Evolutionary conservation across 1,140 invertebrate genomes (phyloP), one percentile per base, ranked within the genome.

Genomic region (Oryctes rhinoceros): DNA sequence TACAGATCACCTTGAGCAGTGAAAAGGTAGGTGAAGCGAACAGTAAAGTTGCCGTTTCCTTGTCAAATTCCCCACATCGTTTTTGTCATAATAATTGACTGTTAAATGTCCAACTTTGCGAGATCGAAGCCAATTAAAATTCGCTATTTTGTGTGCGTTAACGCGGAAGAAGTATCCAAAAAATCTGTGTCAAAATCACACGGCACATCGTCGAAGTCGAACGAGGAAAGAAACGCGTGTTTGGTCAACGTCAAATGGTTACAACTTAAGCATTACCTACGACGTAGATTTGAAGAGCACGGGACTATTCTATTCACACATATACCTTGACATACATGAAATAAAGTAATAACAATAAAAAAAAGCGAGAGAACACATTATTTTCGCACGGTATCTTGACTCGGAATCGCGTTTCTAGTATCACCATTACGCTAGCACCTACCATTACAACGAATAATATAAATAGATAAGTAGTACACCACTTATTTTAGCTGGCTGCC

Each of bases 401-500:
- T 71, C 35, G 24, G 24, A 71, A 37, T 71, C 20, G 20, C 35
- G 35, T 71, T 24, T 24, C 65, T 71, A 71, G 65, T 35, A 71
- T 30, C 24, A 71, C 65, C 20, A 71, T 71, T 71, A 71, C 65
- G 24, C 35, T 24, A 24, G 11, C 11, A 71, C 65, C 24, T 30
- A 71, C 65, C 35, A 71, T 24, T 71, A 71, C 35, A 35, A 71
- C 24, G 24, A 24, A 71, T 71, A 71, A 71, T 35, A 37, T 71
- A 71, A 30, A 71, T 71, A 71, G 11, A 71, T 35, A 71, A 71
- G 65, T 71, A 37, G 65, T 71, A 10, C 65, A 71, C 53, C 18
- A 59, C 10, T 37, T 71, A 71, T 71, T 71, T 71, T 71, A 71
- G 5, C 24, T 37, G 35, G 24, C 13, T 24, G 65, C 65, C 9